These are phyloP conservation scores for Sebastes itinus DNA, from an alignment of 2,797 vertebrate species.

Conservation along the genomic window DNA sequence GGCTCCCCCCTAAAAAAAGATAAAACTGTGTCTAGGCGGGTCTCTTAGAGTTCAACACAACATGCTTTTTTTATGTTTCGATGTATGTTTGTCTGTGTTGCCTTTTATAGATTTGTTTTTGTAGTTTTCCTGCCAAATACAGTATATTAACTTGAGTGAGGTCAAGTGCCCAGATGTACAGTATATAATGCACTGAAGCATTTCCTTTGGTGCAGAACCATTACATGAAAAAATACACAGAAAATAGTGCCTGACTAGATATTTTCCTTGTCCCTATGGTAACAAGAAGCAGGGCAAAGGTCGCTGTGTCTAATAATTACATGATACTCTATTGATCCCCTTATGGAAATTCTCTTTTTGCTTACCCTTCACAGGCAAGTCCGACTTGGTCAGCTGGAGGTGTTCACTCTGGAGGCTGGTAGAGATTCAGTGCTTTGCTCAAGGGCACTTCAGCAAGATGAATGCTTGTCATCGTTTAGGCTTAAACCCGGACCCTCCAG, in stretches of 20 bases:
- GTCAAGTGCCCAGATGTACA: not conserved
- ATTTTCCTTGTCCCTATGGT: constrained; percentile 40
- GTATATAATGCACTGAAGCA: not conserved
- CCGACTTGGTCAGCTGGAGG: constrained; percentile 27
- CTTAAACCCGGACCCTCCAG: not conserved
- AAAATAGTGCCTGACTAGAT: constrained; percentile 36
- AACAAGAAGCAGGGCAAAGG: constrained; percentile 58
- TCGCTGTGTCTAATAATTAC: constrained; percentile 53
- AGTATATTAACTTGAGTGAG: not conserved
- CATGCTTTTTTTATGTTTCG: not conserved
- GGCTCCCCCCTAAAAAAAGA: not conserved
- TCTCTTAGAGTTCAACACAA: not conserved
- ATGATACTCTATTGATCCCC: constrained; percentile 54
- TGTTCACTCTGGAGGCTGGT: constrained; percentile 18
- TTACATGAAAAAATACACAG: not conserved
- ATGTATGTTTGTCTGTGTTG: not conserved
- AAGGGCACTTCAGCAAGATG: constrained; percentile 50
- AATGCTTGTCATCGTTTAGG: constrained; percentile 9
- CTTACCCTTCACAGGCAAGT: constrained; percentile 24
- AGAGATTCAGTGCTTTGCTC: constrained; percentile 38
- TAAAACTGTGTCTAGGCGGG: too few species aligned
- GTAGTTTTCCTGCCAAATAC: not conserved
- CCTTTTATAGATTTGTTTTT: not conserved
- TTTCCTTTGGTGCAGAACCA: constrained; percentile 16
- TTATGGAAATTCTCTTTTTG: constrained; percentile 58